Conservation (phyloP, 1,140 invertebrate species). For the Halyomorpha halys region DNA sequence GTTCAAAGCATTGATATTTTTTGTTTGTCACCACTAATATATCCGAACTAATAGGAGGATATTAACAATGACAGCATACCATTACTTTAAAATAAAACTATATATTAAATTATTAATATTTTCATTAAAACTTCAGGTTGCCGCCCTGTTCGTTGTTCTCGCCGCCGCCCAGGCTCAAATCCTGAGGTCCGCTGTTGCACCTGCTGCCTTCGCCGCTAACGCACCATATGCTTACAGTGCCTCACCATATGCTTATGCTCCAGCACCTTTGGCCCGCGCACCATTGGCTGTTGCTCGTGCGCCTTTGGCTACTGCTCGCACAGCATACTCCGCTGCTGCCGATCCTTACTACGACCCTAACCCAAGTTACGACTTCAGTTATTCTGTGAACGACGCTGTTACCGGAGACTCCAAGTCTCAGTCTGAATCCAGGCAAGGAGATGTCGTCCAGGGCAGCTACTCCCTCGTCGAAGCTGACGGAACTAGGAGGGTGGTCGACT, state of each 20-base stretch:
- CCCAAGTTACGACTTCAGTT: conserved; percentile 38
- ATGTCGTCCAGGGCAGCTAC: conserved; percentile 41
- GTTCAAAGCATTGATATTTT: no score
- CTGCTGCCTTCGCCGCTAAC: no score
- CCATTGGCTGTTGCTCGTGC: not conserved
- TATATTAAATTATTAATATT: no score
- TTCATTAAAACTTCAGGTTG: no score
- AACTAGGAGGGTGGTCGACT: conserved; percentile 29
- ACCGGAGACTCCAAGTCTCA: conserved; percentile 42
- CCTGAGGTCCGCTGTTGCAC: not conserved
- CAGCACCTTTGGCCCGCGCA: conserved; percentile 1
- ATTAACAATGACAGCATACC: no score
- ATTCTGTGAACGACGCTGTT: conserved; percentile 31
- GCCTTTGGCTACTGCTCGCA: not conserved
- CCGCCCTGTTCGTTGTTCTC: not conserved
- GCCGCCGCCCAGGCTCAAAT: not conserved
- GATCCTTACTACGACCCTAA: conserved; percentile 44
- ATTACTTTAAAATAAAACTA: no score
- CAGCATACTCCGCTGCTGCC: conserved; percentile 33
- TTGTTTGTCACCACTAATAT: no score
- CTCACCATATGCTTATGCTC: not conserved
- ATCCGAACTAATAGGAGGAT: no score
- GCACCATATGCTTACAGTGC: no score
- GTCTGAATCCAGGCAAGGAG: conserved; percentile 39
- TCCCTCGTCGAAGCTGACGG: conserved; percentile 43